Conservation (phyloP, 2,113 vertebrate species). For the Atractosteus spatula region DNA sequence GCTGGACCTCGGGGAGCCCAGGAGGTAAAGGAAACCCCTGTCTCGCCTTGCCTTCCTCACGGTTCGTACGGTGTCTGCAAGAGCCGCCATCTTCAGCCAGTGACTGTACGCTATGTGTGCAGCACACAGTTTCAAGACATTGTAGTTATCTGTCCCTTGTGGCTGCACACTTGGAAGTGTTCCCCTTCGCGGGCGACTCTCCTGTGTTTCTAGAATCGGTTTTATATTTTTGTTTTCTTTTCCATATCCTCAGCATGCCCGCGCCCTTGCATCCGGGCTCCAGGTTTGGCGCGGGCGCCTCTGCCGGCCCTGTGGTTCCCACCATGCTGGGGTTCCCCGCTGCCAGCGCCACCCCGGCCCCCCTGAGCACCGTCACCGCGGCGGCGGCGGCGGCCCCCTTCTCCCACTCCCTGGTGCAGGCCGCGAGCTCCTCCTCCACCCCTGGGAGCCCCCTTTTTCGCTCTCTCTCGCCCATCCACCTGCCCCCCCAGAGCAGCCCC, state of each 20-base stretch:
- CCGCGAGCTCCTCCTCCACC: conserved; percentile 41
- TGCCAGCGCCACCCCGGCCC: conserved; percentile 43
- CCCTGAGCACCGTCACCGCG: conserved; percentile 43
- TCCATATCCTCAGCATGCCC: conserved; percentile 51
- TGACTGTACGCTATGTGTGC: too few species aligned
- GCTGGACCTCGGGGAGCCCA: conserved; percentile 50
- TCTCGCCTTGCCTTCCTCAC: too few species aligned
- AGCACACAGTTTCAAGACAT: not conserved
- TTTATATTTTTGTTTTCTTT: conserved; percentile 24
- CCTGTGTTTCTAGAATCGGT: not conserved
- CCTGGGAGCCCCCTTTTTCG: conserved; percentile 75
- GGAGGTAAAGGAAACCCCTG: conserved; percentile 34
- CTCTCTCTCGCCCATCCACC: conserved; percentile 59
- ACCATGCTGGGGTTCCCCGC: conserved; percentile 11
- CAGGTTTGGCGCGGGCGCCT: conserved; percentile 41
- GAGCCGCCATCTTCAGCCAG: too few species aligned
- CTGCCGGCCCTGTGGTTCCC: conserved; percentile 3
- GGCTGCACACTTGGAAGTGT: too few species aligned
- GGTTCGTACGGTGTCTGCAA: too few species aligned
- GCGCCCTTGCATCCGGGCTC: conserved; percentile 37
- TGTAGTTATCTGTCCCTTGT: not conserved
- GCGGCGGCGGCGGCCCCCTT: conserved; percentile 36
- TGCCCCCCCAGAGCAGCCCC: conserved; percentile 63
- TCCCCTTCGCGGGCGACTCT: too few species aligned
- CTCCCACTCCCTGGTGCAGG: conserved; percentile 22